Percentiles rank a stretch among this genome's conserved stretches.
These are phyloP conservation scores for Excalfactoria chinensis DNA, from an alignment of 2,113 vertebrate species.

Conservation along the genomic window DNA sequence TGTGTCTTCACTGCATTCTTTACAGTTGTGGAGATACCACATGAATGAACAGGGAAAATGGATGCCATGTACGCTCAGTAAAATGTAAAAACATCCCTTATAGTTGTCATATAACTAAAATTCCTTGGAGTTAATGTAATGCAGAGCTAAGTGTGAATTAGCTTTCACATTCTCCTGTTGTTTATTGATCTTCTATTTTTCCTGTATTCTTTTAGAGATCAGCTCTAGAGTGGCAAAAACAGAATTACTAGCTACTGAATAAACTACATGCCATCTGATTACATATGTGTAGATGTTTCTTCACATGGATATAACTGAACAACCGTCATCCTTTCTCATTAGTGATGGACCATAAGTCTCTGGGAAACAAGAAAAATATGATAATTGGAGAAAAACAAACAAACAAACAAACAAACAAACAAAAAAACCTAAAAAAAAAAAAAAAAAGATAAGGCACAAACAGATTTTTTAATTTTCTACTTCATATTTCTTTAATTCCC, in stretches of 20 bases:
- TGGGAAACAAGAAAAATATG: neutral
- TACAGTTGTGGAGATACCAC: neutral
- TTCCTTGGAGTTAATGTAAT: slow-evolving; percentile 1
- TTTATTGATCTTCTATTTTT: neutral
- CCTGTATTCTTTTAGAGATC: neutral
- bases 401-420: too few relatives aligned
- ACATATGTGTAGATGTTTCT: neutral
- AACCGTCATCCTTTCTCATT: neutral
- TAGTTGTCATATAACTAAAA: neutral
- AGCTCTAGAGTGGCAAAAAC: neutral
- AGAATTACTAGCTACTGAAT: neutral
- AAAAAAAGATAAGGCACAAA: neutral
- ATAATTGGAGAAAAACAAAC: neutral
- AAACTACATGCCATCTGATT: neutral
- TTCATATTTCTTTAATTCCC: neutral
- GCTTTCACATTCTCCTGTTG: slow-evolving; percentile 13
- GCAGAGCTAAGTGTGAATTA: neutral
- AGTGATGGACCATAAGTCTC: neutral
- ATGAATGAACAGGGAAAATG: neutral
- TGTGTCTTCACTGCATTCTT: neutral
- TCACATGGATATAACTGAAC: neutral
- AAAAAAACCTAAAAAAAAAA: neutral
- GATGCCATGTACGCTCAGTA: neutral
- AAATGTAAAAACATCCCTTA: slow-evolving; percentile 14
- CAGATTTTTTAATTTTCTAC: neutral